Percentiles rank a stretch among this genome's conserved stretches.
Evolutionary conservation across 2,113 vertebrate genomes (phyloP).

Genomic region (Lycaon pictus): DNA sequence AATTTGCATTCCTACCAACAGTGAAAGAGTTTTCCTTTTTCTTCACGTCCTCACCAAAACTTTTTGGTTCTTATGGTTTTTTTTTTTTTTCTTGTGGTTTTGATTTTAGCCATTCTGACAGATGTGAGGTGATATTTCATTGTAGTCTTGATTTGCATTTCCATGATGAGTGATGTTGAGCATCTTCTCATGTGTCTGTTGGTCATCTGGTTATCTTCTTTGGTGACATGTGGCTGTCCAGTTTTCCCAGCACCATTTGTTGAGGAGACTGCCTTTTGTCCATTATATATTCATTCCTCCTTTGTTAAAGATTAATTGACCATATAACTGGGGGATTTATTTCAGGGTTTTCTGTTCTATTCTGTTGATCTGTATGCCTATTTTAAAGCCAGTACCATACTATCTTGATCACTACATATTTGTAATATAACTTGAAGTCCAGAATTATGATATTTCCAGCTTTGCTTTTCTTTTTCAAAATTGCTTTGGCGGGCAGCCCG

Average conservation of each 20-base stretch:
- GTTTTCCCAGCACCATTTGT: neutral
- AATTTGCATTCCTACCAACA: no score
- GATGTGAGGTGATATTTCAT: neutral
- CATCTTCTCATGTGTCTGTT: neutral
- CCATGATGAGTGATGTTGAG: neutral
- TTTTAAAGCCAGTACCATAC: no score
- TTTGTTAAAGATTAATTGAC: neutral
- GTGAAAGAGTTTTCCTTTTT: neutral
- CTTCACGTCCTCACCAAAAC: neutral
- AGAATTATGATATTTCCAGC: no score
- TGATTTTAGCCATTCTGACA: neutral
- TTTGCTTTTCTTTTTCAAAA: no score
- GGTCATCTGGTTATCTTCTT: neutral
- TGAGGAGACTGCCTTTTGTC: neutral
- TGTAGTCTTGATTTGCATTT: neutral
- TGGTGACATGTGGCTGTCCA: neutral
- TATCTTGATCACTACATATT: no score
- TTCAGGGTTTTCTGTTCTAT: neutral
- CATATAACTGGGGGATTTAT: neutral
- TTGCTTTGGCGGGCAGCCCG: no score
- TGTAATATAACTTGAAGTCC: no score
- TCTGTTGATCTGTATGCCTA: neutral
- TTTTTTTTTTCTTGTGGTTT: neutral
- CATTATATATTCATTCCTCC: neutral
- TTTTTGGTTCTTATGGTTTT: neutral